Percentiles rank a stretch among this genome's conserved stretches.
Conservation (phyloP, 2,113 vertebrate species). For the Pteronura brasiliensis region DNA sequence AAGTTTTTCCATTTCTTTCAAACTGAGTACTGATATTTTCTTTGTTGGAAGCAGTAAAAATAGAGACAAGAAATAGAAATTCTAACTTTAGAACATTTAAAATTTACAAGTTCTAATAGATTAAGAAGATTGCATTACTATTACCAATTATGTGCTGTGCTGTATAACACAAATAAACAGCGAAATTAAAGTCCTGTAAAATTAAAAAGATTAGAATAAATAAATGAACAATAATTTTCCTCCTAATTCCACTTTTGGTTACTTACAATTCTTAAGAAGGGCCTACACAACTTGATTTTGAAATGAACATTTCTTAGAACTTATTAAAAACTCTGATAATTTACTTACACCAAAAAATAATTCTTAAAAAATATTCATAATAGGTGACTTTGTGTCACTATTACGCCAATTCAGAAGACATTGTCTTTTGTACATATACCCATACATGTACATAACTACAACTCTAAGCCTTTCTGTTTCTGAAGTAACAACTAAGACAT, state of each 20-base stretch:
- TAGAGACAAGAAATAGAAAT: not conserved
- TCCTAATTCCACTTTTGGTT: constrained; percentile 28
- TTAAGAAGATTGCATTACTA: not conserved
- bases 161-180: not conserved
- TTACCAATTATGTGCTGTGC: not conserved
- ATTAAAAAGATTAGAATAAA: constrained; percentile 2
- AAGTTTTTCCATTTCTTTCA: not conserved
- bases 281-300: constrained; percentile 16
- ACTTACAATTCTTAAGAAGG: not conserved
- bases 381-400: not conserved
- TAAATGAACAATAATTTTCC: not conserved
- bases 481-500: not conserved
- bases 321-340: constrained; percentile 36
- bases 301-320: constrained; percentile 41
- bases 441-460: not conserved
- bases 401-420: not conserved
- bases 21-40: not conserved
- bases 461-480: not conserved
- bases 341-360: constrained; percentile 8
- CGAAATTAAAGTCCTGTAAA: not conserved
- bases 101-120: not conserved
- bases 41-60: not conserved
- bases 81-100: not conserved
- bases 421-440: not conserved
- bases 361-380: constrained; percentile 27